Percentiles rank a stretch among this genome's conserved stretches.
These are phyloP conservation scores for Molossus alvarezi DNA, from an alignment of 2,797 vertebrate species.

Conservation along the genomic window DNA sequence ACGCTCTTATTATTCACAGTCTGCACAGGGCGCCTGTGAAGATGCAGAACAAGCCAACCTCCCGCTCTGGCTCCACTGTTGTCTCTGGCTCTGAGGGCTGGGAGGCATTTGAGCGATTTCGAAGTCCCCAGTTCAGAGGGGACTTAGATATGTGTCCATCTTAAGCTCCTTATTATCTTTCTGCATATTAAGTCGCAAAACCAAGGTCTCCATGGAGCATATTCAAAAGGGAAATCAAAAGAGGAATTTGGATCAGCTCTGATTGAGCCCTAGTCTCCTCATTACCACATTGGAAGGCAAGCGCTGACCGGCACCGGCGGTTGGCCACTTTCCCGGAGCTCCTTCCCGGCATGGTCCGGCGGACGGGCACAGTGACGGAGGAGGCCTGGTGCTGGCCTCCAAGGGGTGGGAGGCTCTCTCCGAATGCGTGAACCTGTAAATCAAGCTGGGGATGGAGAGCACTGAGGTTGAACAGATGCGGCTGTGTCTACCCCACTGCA, in stretches of 20 bases:
- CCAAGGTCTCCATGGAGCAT: constrained; percentile 78
- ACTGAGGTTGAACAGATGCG: constrained; percentile 43
- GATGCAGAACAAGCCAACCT: constrained; percentile 15
- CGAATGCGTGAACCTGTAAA: constrained; percentile 50
- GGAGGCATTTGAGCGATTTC: constrained; percentile 84
- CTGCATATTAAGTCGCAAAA: constrained; percentile 81
- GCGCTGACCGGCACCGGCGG: background rate
- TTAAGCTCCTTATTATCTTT: constrained; percentile 87
- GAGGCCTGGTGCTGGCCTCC: background rate
- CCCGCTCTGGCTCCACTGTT: background rate
- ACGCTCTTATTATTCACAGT: constrained; percentile 39
- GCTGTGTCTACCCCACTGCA: background rate
- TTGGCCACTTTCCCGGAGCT: background rate
- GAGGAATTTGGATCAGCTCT: constrained; percentile 84
- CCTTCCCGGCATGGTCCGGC: background rate
- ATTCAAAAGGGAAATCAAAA: constrained; percentile 85
- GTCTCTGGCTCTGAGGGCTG: constrained; percentile 23
- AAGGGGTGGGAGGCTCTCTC: background rate
- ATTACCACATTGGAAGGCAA: constrained; percentile 66
- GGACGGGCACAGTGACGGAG: background rate
- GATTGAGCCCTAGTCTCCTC: constrained; percentile 87
- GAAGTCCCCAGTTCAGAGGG: constrained; percentile 82
- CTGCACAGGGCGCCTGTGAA: background rate
- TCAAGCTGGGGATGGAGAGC: background rate
- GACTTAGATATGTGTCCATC: constrained; percentile 80